Conservation (phyloP, 2,113 vertebrate genomes). For the Hystrix brachyura region DNA sequence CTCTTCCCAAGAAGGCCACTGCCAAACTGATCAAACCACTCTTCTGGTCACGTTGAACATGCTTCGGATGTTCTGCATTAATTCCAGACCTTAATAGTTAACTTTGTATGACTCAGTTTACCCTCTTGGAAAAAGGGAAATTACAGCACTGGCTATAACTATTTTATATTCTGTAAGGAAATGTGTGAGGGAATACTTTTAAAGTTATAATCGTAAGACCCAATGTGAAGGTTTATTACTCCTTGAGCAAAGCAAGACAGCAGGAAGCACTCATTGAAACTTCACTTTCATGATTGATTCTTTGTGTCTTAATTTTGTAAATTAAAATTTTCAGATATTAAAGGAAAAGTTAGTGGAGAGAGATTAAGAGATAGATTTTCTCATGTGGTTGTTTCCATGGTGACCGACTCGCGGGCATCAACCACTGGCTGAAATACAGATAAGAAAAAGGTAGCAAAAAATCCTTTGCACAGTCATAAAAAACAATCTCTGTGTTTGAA, state of each 20-base stretch:
- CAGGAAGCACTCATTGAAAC: slow-evolving; percentile 27
- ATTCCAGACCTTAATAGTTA: neutral
- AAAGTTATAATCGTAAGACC: neutral
- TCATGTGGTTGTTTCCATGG: slow-evolving; percentile 68
- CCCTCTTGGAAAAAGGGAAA: neutral
- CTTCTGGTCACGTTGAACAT: neutral
- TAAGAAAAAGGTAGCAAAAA: slow-evolving; percentile 36
- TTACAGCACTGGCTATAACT: neutral
- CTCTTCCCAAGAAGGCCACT: neutral
- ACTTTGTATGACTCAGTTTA: neutral
- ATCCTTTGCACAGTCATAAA: neutral
- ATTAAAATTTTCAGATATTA: slow-evolving; percentile 69
- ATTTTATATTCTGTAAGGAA: neutral
- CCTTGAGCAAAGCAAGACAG: neutral
- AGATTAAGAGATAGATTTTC: slow-evolving; percentile 62
- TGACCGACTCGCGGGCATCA: slow-evolving; percentile 38
- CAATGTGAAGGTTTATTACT: neutral
- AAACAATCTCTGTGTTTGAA: neutral
- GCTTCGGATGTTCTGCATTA: neutral
- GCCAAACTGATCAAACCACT: neutral
- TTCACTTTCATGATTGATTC: slow-evolving; percentile 59
- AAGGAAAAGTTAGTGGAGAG: slow-evolving; percentile 18
- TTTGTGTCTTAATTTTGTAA: slow-evolving; percentile 66
- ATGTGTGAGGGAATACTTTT: neutral
- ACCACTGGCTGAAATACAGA: slow-evolving; percentile 59